phyloP scores from a whole-genome alignment of 2,888 invertebrate species.

The Cerceris ruficornis region DNA sequence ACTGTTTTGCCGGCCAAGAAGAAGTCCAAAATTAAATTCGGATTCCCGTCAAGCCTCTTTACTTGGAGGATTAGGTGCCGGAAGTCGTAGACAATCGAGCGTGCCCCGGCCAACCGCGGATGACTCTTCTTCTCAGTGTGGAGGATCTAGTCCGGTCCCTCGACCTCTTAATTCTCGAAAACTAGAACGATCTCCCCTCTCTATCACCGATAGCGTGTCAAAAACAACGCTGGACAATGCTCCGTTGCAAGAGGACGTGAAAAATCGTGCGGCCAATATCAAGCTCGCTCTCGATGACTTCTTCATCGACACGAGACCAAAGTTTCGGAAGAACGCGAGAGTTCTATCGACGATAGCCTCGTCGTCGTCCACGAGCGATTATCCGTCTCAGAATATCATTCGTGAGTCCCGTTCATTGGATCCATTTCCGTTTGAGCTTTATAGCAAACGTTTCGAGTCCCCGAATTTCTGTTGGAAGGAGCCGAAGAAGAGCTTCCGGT shows the following conservation, averaged over 20 bases:
- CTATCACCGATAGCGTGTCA: constrained; percentile 83
- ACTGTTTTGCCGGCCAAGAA: constrained; percentile 91
- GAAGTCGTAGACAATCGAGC: constrained; percentile 87
- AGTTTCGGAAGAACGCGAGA: constrained; percentile 76
- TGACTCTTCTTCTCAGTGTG: constrained; percentile 79
- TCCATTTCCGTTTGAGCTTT: constrained; percentile 83
- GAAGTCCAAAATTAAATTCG: constrained; percentile 89
- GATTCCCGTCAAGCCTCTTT: constrained; percentile 91
- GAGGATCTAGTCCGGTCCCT: constrained; percentile 83
- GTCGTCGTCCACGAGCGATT: constrained; percentile 81
- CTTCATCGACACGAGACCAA: constrained; percentile 69
- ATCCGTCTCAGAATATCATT: constrained; percentile 78
- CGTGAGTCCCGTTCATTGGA: constrained; percentile 87
- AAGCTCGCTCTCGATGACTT: constrained; percentile 77
- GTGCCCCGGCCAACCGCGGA: constrained; percentile 82
- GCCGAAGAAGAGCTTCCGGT: constrained; percentile 79
- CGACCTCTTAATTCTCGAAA: constrained; percentile 74
- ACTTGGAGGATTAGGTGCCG: constrained; percentile 85
- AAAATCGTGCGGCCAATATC: constrained; percentile 71
- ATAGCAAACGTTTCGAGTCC: constrained; percentile 72
- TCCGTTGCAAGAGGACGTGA: constrained; percentile 71
- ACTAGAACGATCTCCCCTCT: constrained; percentile 82
- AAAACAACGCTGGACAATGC: constrained; percentile 82
- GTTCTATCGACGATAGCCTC: constrained; percentile 87
- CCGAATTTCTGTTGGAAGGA: constrained; percentile 73